Percentiles rank a stretch among this genome's conserved stretches.
phyloP scores from a whole-genome alignment of 2,888 invertebrate genomes.

The Nyleta sp. region DNA sequence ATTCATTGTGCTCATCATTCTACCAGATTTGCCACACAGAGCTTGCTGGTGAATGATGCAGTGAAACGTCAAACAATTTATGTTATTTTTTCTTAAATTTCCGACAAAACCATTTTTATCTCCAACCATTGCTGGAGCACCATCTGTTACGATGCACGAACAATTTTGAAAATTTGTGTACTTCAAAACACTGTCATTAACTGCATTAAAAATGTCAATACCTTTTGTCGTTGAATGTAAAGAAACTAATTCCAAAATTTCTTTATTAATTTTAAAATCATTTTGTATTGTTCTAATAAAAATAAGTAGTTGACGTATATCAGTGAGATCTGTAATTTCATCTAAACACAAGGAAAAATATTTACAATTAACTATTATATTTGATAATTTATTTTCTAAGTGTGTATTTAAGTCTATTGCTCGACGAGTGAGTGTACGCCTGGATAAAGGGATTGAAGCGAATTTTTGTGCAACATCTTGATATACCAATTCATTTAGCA shows the following conservation, averaged over 20 bases:
- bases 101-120: slow-evolving; percentile 18
- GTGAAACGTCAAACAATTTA: slow-evolving; percentile 26
- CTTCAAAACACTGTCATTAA: not conserved
- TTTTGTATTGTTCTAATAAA: slow-evolving; percentile 37
- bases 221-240: slow-evolving; percentile 13
- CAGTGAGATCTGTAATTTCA: slow-evolving; percentile 5
- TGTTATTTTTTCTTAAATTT: slow-evolving; percentile 29
- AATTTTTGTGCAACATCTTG: not conserved
- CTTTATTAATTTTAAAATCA: slow-evolving; percentile 26
- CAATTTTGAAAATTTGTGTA: slow-evolving; percentile 24
- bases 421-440: slow-evolving; percentile 16
- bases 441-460: not conserved
- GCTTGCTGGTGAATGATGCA: slow-evolving; percentile 44
- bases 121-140: slow-evolving; percentile 34
- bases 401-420: not conserved
- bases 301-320: slow-evolving; percentile 47
- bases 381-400: not conserved
- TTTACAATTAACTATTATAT: not conserved
- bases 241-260: slow-evolving; percentile 30
- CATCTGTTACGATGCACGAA: slow-evolving; percentile 31
- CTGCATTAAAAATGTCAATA: slow-evolving; percentile 1
- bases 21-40: not conserved
- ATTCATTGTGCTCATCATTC: not conserved
- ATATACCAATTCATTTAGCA: slow-evolving; percentile 3
- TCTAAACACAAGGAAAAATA: not conserved